Evolutionary conservation across 2,888 invertebrate genomes (phyloP).

Genomic region (Netelia fuscicornis): DNA sequence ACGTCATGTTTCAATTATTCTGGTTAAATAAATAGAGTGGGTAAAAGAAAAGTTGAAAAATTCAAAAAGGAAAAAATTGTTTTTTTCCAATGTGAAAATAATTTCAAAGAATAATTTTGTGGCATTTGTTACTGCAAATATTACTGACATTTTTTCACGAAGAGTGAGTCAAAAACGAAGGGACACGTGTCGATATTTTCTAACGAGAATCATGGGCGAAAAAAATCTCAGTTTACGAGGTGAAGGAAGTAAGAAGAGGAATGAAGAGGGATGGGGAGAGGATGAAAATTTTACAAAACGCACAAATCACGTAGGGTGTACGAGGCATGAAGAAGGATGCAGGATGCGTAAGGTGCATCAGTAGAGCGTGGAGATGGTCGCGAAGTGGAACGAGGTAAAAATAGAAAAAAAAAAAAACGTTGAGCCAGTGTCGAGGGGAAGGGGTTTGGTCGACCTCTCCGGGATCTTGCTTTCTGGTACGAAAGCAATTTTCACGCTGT

Average conservation of each 20-base stretch:
- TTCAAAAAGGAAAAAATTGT: too few species aligned
- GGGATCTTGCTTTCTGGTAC: constrained; percentile 76
- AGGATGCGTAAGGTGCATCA: constrained; percentile 36
- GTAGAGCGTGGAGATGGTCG: constrained; percentile 59
- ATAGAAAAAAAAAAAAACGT: constrained; percentile 6
- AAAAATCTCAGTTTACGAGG: neutral
- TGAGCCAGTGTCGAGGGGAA: neutral
- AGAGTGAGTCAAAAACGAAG: too few species aligned
- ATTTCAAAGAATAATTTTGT: too few species aligned
- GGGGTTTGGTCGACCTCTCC: constrained; percentile 18
- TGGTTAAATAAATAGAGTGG: too few species aligned
- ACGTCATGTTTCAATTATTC: too few species aligned
- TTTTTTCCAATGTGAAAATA: too few species aligned
- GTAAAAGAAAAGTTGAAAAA: too few species aligned
- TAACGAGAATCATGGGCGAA: constrained; percentile 11
- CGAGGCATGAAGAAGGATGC: constrained; percentile 62
- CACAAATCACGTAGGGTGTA: constrained; percentile 1
- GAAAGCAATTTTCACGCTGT: constrained; percentile 77
- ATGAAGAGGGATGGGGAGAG: constrained; percentile 33
- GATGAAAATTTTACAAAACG: constrained; percentile 23
- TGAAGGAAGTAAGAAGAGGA: constrained; percentile 63
- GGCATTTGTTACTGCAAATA: too few species aligned
- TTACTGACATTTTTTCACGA: too few species aligned
- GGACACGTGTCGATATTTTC: too few species aligned
- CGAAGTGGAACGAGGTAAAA: constrained; percentile 54